Percentiles rank a stretch among this genome's conserved stretches.
Conservation (phyloP, 2,888 invertebrate genomes). For the Idaea aversata region DNA sequence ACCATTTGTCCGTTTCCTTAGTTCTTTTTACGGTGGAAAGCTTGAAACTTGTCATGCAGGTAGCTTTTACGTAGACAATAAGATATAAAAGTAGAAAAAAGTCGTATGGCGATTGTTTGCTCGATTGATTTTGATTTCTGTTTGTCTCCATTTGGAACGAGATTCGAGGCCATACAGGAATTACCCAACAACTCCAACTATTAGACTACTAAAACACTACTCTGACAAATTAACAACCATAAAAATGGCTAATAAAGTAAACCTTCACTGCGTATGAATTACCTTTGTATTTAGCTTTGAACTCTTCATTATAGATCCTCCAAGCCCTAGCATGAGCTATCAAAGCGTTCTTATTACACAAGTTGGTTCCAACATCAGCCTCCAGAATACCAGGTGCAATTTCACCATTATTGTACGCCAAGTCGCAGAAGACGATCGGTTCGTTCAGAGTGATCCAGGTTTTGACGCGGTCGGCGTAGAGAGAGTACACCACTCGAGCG, state of each 20-base stretch:
- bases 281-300: slow-evolving; percentile 45
- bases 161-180: too few species aligned
- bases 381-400: slow-evolving; percentile 24
- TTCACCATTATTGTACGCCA: slow-evolving; percentile 34
- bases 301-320: slow-evolving; percentile 76
- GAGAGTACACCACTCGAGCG: slow-evolving; percentile 32
- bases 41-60: too few species aligned
- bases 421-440: slow-evolving; percentile 22
- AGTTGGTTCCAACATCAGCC: slow-evolving; percentile 14
- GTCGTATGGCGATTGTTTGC: too few species aligned
- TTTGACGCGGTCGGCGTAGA: slow-evolving; percentile 40
- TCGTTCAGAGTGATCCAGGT: slow-evolving; percentile 39
- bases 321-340: slow-evolving; percentile 82
- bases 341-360: slow-evolving; percentile 78
- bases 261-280: slow-evolving; percentile 2
- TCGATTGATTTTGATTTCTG: too few species aligned
- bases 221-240: too few species aligned
- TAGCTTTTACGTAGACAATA: too few species aligned
- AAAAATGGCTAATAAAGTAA: neutral
- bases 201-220: too few species aligned
- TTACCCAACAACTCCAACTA: too few species aligned
- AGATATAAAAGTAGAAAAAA: too few species aligned
- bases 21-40: too few species aligned
- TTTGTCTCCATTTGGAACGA: too few species aligned
- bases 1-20: too few species aligned